These are phyloP conservation scores for Gari tellinella DNA, from an alignment of 2,888 invertebrate species.

Conservation along the genomic window DNA sequence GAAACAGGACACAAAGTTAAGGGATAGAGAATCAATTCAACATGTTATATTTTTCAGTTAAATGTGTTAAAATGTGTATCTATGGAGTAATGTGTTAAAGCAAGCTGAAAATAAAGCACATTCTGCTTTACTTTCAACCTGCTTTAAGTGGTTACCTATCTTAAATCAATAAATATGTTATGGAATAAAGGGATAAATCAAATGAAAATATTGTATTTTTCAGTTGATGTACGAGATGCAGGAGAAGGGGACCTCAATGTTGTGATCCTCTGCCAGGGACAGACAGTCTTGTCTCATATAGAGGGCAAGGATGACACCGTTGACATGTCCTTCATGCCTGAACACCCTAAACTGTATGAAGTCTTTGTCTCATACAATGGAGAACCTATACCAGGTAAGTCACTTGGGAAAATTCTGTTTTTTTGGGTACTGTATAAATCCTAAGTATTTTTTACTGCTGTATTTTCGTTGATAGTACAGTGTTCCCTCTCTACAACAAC, in stretches of 20 bases:
- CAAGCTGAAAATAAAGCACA: not conserved
- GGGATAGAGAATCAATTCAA: too few species aligned
- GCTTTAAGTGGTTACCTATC: too few species aligned
- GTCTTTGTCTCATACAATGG: constrained; percentile 90
- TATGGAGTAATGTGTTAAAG: not conserved
- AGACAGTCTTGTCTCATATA: constrained; percentile 92
- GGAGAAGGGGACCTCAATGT: constrained; percentile 97
- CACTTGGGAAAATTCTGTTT: constrained; percentile 24
- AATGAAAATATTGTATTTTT: constrained; percentile 61
- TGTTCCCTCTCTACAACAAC: too few species aligned
- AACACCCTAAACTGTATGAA: constrained; percentile 94
- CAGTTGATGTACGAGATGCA: constrained; percentile 98
- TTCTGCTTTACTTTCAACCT: too few species aligned
- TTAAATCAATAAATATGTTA: too few species aligned
- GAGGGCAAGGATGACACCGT: constrained; percentile 90
- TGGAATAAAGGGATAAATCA: too few species aligned
- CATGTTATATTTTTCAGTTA: too few species aligned
- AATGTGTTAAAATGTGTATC: too few species aligned
- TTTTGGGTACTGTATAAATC: not conserved
- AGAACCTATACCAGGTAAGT: constrained; percentile 85
- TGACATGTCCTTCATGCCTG: constrained; percentile 92
- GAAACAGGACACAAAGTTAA: too few species aligned
- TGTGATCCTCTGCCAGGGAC: constrained; percentile 87
- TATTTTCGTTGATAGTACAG: too few species aligned
- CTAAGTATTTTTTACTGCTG: too few species aligned